These are phyloP conservation scores for Datnioides undecimradiatus DNA, from an alignment of 2,113 vertebrate species.

Conservation along the genomic window DNA sequence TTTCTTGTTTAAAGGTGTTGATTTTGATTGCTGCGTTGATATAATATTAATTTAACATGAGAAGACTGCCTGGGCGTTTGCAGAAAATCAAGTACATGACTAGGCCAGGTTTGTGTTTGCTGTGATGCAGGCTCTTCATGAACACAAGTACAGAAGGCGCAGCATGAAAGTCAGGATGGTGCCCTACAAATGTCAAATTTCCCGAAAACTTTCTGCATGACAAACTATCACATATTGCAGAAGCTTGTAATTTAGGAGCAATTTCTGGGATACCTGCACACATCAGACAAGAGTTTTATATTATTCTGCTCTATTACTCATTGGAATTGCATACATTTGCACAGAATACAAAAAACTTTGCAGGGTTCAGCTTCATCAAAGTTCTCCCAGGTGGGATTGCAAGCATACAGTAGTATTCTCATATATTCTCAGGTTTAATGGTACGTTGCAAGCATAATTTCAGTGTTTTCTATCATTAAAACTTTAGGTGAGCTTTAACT, in stretches of 20 bases:
- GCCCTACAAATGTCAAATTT: conserved; percentile 51
- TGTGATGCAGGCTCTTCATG: not conserved
- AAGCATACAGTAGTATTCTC: not conserved
- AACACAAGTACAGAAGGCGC: conserved; percentile 22
- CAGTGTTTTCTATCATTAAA: not conserved
- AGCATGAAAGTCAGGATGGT: conserved; percentile 28
- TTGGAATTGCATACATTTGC: conserved; percentile 25
- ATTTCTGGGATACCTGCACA: conserved; percentile 35
- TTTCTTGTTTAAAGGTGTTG: not conserved
- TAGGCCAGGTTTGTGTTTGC: not conserved
- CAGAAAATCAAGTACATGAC: not conserved
- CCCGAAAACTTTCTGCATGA: conserved; percentile 14
- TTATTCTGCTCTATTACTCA: conserved; percentile 11
- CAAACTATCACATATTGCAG: conserved; percentile 28
- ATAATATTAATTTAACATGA: conserved; percentile 16
- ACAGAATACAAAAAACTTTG: conserved; percentile 13
- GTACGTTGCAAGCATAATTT: not conserved
- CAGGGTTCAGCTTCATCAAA: not conserved
- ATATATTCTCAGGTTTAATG: not conserved
- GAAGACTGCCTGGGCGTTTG: not conserved
- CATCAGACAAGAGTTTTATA: not conserved
- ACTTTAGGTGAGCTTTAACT: not conserved
- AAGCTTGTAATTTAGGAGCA: conserved; percentile 20
- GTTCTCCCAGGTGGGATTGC: not conserved
- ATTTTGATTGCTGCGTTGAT: not conserved